Evolutionary conservation across 2,797 vertebrate genomes (phyloP).

Genomic region (Euphonia xanthogaster): DNA sequence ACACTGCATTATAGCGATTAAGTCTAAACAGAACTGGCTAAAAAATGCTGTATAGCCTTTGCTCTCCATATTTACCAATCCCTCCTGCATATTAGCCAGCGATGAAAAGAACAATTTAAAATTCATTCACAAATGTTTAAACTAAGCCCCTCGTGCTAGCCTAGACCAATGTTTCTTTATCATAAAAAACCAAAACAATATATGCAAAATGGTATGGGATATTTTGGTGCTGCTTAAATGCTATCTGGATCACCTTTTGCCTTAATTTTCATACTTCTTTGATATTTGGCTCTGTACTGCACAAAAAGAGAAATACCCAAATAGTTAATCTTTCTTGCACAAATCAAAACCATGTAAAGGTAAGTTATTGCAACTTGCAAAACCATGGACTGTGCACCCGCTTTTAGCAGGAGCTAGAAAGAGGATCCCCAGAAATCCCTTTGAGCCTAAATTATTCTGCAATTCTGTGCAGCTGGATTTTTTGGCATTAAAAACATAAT

Average conservation of each 20-base stretch:
- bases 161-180: background rate
- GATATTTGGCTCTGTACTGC: background rate
- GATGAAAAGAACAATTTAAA: slow-evolving; percentile 10
- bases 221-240: background rate
- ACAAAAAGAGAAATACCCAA: background rate
- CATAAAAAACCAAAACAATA: background rate
- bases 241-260: background rate
- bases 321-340: background rate
- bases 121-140: background rate
- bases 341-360: background rate
- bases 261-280: background rate
- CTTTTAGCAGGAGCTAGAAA: background rate
- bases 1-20: slow-evolving; percentile 49
- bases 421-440: background rate
- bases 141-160: background rate
- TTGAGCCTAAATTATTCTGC: background rate
- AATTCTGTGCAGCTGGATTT: background rate
- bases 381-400: accelerated
- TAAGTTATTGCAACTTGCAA: background rate
- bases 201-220: background rate
- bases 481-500: slow-evolving; percentile 10
- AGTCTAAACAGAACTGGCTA: slow-evolving; percentile 42
- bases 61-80: slow-evolving; percentile 3
- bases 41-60: slow-evolving; percentile 23
- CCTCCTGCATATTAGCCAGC: background rate